Conservation (phyloP, 1,140 invertebrate species). For the Dolichoris vasculosae region DNA sequence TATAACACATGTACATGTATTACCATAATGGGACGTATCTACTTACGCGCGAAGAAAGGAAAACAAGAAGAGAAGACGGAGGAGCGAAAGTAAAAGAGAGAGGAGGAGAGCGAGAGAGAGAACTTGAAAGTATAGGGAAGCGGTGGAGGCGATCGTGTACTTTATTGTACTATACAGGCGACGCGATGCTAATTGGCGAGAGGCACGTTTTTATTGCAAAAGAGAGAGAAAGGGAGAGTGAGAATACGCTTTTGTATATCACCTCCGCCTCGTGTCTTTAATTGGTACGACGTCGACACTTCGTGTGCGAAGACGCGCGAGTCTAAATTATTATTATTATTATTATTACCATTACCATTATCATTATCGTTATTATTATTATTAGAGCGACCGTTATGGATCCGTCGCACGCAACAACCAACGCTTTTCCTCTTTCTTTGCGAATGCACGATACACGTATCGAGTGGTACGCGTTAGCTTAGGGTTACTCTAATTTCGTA, state of each 20-base stretch:
- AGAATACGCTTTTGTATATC: too few species aligned
- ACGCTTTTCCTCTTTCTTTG: too few species aligned
- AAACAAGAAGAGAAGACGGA: conserved; percentile 31
- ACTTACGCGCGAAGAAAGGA: conserved; percentile 21
- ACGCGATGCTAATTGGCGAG: neutral
- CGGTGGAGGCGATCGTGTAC: neutral
- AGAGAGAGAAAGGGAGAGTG: too few species aligned
- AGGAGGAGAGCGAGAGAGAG: conserved; percentile 44
- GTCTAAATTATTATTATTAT: conserved; percentile 5
- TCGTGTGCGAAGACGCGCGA: neutral
- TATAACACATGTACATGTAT: conserved; percentile 45
- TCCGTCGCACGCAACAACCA: too few species aligned
- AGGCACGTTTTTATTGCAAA: neutral
- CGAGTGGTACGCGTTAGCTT: too few species aligned
- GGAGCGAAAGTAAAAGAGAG: neutral
- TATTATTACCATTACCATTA: neutral
- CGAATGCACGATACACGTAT: too few species aligned
- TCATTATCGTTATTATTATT: too few species aligned
- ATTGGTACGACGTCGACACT: conserved; percentile 5
- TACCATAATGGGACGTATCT: conserved; percentile 55
- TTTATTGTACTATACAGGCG: neutral
- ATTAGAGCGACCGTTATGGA: too few species aligned
- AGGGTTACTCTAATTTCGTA: too few species aligned
- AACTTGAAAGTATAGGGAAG: neutral
- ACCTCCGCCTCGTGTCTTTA: neutral